Base-by-base conservation (phyloP, 2,888 invertebrate species). In the Torymus aiolomorphi region DNA sequence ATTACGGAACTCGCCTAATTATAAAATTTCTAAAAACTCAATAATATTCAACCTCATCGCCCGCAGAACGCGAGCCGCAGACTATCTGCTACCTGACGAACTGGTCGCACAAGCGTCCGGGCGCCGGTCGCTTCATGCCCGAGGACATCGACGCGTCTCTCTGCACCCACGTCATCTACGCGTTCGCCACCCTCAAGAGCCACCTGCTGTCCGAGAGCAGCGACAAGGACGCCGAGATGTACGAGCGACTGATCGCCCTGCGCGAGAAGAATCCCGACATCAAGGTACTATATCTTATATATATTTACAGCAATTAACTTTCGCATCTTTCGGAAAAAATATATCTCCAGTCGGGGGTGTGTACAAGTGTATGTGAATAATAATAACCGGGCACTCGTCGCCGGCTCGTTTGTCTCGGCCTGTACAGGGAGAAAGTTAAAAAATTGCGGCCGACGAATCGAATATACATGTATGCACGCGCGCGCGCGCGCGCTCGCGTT, bases 71-170 rank as follows among this genome's bases (percentile, higher is more conserved):
- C 61, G 95, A 95, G 69, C 95, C 97, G 0, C 96, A 96, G 91
- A 95, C 97, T 2, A 95, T 98, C 86, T 99, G 99, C 91, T 98
- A 98, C 91, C 93, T 98, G 89, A 98, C 98, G 1, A 98, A 97
- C 86, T 99, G 98, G 98, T 97, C 98, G 0, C 94, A 96, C 81
- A 98, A 98, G 90, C 93, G 98, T 74, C 96, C 96, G 0, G 96
- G 97, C 75, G 93, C 94, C 3, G 98, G 97, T 13, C 95, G 95
- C 88, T 98, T 97, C 91, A 94, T 93, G 81, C 97, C 98, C 0
- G 97, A 97, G 85, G 95, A 97, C 89, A 94, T 98, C 59, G 96
- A 98, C 88, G 93, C 97, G 0, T 93, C 93, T 14, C 94, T 98
- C 0, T 99, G 98, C 90, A 98, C 98, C 0, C 98, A 98, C 90